Evolutionary conservation across 1,140 invertebrate species (phyloP).

Genomic region (Drosophila persimilis): DNA sequence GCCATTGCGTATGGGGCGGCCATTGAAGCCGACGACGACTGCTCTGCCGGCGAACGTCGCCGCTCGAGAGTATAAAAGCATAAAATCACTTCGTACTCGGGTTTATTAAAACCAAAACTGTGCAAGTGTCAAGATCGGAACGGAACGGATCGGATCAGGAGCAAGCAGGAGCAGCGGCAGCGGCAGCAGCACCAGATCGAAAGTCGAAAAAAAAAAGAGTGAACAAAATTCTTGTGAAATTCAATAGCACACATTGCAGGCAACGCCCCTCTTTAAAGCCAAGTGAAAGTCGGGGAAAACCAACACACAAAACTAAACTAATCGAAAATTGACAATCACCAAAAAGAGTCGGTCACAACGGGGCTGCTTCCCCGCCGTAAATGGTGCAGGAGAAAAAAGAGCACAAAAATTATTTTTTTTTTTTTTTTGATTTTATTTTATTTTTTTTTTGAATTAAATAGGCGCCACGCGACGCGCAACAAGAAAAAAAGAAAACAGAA

Average conservation of each 20-base stretch:
- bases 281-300: conserved; percentile 57
- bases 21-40: conserved; percentile 55
- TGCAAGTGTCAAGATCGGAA: conserved; percentile 76
- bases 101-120: conserved; percentile 82
- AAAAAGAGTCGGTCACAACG: conserved; percentile 16
- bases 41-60: conserved; percentile 10
- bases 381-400: conserved; percentile 12
- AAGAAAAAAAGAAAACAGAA: conserved; percentile 37
- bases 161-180: background rate
- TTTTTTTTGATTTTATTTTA: background rate
- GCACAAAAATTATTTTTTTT: background rate
- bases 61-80: conserved; percentile 78
- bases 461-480: conserved; percentile 50
- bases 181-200: background rate
- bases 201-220: conserved; percentile 7
- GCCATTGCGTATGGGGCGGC: conserved; percentile 52
- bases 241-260: conserved; percentile 3
- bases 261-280: conserved; percentile 20
- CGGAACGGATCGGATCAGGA: conserved; percentile 2
- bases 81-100: conserved; percentile 82
- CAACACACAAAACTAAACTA: conserved; percentile 18
- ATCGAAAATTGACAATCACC: conserved; percentile 26
- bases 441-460: conserved; percentile 5
- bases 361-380: no score
- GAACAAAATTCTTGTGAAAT: conserved; percentile 35